Evolutionary conservation across 1,140 invertebrate species (phyloP).

Genomic region (Eriosoma lanigerum): DNA sequence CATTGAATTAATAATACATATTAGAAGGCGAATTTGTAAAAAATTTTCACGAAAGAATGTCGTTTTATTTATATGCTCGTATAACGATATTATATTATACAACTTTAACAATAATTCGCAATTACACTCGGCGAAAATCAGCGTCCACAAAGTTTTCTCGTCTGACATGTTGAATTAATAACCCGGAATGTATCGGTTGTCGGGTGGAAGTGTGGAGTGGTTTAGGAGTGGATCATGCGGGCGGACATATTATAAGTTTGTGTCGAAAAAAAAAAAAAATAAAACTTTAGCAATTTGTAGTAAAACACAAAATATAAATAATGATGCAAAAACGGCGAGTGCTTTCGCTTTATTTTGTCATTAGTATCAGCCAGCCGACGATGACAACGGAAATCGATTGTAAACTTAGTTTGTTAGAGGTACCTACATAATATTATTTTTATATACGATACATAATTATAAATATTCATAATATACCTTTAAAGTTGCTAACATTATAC

Average conservation of each 20-base stretch:
- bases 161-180: conserved; percentile 41
- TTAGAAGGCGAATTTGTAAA: no score
- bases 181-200: neutral
- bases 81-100: neutral
- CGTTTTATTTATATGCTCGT: no score
- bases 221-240: no score
- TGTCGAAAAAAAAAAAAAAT: conserved; percentile 35
- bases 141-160: conserved; percentile 37
- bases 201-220: no score
- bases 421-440: no score
- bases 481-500: no score
- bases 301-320: conserved; percentile 38
- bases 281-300: conserved; percentile 52
- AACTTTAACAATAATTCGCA: conserved; percentile 50
- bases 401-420: conserved; percentile 12
- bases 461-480: no score
- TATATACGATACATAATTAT: no score
- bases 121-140: conserved; percentile 42
- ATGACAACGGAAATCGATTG: conserved; percentile 31
- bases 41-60: no score
- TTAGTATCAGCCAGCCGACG: neutral
- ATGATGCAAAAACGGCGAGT: conserved; percentile 34
- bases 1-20: no score
- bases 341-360: conserved; percentile 45
- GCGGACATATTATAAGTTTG: conserved; percentile 31